A percentile compares a stretch with the other conserved stretches of the same genome.
These are phyloP conservation scores for Mantis religiosa DNA, from an alignment of 2,888 invertebrate genomes.

Conservation along the genomic window DNA sequence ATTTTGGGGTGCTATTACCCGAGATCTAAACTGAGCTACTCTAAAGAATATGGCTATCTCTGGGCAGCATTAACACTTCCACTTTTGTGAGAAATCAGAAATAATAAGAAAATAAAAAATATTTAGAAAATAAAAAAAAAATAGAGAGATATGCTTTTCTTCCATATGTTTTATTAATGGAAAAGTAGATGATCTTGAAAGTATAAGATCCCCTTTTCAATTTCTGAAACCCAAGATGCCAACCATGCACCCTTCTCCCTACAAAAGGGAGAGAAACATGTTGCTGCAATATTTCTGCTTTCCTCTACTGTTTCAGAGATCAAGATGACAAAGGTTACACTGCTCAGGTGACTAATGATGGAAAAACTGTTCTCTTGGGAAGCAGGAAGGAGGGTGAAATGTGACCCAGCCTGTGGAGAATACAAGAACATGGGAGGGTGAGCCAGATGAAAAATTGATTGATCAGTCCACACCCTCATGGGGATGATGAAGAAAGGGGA, in stretches of 20 bases:
- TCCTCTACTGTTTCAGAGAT: neutral
- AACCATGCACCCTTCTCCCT: neutral
- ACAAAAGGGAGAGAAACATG: neutral
- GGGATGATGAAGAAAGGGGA: neutral
- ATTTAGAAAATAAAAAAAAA: no score
- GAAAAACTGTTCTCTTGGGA: neutral
- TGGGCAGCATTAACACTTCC: no score
- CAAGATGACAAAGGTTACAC: neutral
- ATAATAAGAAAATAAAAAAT: no score
- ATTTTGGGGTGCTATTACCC: no score
- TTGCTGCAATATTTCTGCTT: neutral
- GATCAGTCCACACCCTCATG: neutral
- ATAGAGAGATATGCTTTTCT: neutral
- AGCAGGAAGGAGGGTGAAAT: neutral
- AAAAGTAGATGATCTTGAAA: no score
- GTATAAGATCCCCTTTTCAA: neutral
- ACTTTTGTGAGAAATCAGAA: no score
- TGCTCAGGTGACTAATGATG: conserved; percentile 1
- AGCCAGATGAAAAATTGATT: conserved; percentile 1
- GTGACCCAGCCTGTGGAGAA: neutral
- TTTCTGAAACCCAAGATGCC: neutral
- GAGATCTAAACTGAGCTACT: no score
- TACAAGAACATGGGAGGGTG: neutral
- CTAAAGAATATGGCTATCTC: no score
- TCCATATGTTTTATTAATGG: neutral